These are phyloP conservation scores for Alexandromys fortis DNA, from an alignment of 2,113 vertebrate species.

Conservation along the genomic window DNA sequence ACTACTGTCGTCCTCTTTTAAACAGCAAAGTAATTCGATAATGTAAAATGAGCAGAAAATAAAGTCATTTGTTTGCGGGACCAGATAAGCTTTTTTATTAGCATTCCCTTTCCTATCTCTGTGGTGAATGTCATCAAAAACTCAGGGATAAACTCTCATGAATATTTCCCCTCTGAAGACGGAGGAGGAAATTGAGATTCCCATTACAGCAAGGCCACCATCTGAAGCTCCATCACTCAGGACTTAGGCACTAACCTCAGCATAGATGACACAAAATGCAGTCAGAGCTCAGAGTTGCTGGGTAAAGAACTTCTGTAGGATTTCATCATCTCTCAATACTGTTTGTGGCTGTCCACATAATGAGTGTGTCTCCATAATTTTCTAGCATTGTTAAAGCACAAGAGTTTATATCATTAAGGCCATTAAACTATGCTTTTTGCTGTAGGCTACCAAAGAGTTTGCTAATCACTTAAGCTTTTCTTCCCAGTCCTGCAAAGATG, in stretches of 20 bases:
- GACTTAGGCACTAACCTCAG: neutral
- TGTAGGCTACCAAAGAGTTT: conserved; percentile 37
- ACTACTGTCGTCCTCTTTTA: neutral
- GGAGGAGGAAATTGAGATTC: conserved; percentile 13
- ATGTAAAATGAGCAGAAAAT: neutral
- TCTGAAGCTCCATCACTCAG: neutral
- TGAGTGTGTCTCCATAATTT: conserved; percentile 44
- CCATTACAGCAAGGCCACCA: neutral
- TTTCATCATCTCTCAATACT: conserved; percentile 11
- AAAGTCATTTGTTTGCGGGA: neutral
- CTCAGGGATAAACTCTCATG: conserved; percentile 23
- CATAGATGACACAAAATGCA: neutral
- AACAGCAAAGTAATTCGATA: neutral
- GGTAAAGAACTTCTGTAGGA: neutral
- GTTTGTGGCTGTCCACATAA: neutral
- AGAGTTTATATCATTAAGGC: conserved; percentile 35
- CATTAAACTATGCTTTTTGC: conserved; percentile 57
- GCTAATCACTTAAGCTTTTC: neutral
- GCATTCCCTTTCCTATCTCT: neutral
- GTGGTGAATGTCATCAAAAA: neutral
- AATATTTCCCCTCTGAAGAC: neutral
- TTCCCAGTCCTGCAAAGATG: neutral
- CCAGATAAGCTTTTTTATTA: neutral
- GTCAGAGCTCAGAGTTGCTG: neutral
- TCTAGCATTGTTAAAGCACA: conserved; percentile 35